These are phyloP conservation scores for Caenorhabditis zanzibari DNA, from an alignment of 2,888 invertebrate genomes.

Conservation along the genomic window DNA sequence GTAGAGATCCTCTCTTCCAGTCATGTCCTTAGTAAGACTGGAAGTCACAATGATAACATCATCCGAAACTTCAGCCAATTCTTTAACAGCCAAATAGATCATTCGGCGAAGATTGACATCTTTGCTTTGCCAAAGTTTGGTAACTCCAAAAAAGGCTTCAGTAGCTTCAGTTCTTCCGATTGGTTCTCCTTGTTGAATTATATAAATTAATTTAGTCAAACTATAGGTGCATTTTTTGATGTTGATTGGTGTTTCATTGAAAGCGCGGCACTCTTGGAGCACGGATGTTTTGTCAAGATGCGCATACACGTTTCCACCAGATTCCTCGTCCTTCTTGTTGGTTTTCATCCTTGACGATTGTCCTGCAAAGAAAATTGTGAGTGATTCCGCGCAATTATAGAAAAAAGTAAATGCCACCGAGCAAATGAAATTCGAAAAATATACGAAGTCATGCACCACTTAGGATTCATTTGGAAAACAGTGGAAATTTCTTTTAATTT, in stretches of 20 bases:
- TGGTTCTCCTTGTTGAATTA: conserved; percentile 93
- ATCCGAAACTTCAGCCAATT: conserved; percentile 94
- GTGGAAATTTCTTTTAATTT: neutral
- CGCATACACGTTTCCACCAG: conserved; percentile 91
- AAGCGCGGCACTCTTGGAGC: conserved; percentile 96
- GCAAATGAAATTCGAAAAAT: neutral
- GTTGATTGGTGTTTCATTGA: conserved; percentile 98
- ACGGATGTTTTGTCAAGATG: conserved; percentile 97
- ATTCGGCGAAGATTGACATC: conserved; percentile 94
- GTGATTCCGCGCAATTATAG: too few relatives aligned
- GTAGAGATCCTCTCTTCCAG: conserved; percentile 90
- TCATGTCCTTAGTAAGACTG: conserved; percentile 83
- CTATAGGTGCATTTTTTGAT: conserved; percentile 97
- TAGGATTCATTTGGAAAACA: neutral
- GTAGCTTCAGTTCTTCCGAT: conserved; percentile 95
- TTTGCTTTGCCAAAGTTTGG: conserved; percentile 97
- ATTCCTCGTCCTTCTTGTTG: conserved; percentile 84
- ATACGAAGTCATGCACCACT: neutral
- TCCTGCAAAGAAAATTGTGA: conserved; percentile 29
- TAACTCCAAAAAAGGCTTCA: conserved; percentile 99
- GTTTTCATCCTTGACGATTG: conserved; percentile 76
- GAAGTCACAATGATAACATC: conserved; percentile 98
- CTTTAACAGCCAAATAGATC: conserved; percentile 94
- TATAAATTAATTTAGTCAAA: conserved; percentile 95
- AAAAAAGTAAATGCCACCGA: neutral